These are phyloP conservation scores for Todiramphus chloris DNA, from an alignment of 2,113 vertebrate genomes.

Conservation along the genomic window DNA sequence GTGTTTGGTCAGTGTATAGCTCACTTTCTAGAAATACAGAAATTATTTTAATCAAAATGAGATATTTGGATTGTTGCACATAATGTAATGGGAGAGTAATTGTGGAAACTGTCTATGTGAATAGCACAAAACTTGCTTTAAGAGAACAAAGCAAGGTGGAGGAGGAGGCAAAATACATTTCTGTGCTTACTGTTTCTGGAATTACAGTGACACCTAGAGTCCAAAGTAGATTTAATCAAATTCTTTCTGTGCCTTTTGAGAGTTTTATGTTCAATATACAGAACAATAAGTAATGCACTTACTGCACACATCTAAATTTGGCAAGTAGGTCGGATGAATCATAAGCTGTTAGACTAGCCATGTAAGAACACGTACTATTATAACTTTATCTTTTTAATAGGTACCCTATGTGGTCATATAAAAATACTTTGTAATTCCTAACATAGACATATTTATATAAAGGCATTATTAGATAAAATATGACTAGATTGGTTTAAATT, in stretches of 20 bases:
- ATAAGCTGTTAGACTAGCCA: neutral
- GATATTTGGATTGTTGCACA: neutral
- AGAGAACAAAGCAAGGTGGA: constrained; percentile 53
- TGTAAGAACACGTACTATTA: neutral
- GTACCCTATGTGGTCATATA: neutral
- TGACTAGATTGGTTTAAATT: neutral
- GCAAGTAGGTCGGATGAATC: neutral
- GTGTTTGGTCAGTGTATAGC: neutral
- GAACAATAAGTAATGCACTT: neutral
- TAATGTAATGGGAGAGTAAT: neutral
- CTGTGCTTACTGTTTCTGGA: constrained; percentile 5
- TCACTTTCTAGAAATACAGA: neutral
- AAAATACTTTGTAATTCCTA: neutral
- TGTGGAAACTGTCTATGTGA: neutral
- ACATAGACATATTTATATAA: neutral
- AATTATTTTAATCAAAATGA: neutral
- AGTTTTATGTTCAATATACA: neutral
- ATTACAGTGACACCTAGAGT: constrained; percentile 63
- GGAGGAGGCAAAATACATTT: neutral
- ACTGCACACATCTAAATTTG: neutral
- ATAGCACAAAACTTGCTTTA: neutral
- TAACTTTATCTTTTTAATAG: neutral
- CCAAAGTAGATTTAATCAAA: neutral
- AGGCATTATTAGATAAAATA: neutral
- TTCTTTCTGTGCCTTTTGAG: neutral